Conservation (phyloP, 2,888 invertebrate species). For the Synanthedon myopaeformis region DNA sequence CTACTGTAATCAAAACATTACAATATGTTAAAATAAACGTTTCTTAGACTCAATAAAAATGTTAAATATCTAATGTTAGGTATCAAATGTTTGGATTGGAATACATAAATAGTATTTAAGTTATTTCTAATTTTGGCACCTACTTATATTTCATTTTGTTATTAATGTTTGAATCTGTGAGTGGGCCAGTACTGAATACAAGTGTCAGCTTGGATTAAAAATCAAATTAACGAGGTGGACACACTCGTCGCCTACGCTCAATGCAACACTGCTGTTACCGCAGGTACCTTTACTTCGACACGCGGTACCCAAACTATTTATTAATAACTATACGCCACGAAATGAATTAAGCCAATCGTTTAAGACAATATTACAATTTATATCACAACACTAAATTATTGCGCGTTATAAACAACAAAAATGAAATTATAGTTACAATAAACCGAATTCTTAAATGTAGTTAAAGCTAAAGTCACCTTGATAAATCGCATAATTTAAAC, state of each 20-base stretch:
- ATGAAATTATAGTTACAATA: neutral
- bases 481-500: constrained; percentile 55
- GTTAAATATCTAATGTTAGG: too few species aligned
- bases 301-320: too few species aligned
- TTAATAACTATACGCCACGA: neutral
- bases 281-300: neutral
- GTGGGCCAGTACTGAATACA: constrained; percentile 1
- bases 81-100: too few species aligned
- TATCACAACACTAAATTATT: neutral
- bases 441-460: constrained; percentile 24
- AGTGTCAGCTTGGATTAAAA: constrained; percentile 29
- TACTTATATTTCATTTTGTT: too few species aligned
- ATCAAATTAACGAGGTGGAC: constrained; percentile 23
- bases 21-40: neutral
- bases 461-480: constrained; percentile 39
- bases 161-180: neutral
- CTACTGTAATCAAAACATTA: too few species aligned
- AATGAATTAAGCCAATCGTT: neutral
- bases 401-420: neutral
- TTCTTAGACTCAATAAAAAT: too few species aligned
- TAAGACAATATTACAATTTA: neutral
- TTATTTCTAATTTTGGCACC: too few species aligned
- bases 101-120: too few species aligned
- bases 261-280: neutral
- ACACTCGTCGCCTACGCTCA: constrained; percentile 18